These are phyloP conservation scores for Menura novaehollandiae DNA, from an alignment of 2,113 vertebrate species.

Conservation along the genomic window DNA sequence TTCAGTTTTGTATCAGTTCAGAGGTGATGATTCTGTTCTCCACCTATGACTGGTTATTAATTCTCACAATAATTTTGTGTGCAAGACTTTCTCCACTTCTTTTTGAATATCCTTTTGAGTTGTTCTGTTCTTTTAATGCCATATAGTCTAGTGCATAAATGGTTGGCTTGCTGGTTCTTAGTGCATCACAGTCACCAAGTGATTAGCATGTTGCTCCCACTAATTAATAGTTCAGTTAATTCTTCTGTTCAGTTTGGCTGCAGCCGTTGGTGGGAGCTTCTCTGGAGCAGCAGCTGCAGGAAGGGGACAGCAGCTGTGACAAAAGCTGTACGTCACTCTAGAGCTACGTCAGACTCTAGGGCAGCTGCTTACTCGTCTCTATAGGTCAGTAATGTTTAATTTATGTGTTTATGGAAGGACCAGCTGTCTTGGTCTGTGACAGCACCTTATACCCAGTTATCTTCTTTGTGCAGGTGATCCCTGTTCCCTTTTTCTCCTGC, in stretches of 20 bases:
- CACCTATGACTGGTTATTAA: not conserved
- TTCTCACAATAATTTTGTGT: not conserved
- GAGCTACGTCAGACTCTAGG: not conserved
- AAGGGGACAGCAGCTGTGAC: not conserved
- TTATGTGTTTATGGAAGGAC: not conserved
- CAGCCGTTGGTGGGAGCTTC: not conserved
- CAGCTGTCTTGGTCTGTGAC: not conserved
- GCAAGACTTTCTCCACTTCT: not conserved
- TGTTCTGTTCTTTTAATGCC: not conserved
- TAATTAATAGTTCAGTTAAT: constrained; percentile 6
- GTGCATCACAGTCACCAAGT: not conserved
- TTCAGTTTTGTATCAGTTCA: not conserved
- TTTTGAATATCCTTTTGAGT: not conserved
- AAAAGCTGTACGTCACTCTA: not conserved
- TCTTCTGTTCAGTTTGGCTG: not conserved
- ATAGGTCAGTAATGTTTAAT: not conserved
- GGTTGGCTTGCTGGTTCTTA: not conserved
- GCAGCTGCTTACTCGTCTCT: not conserved
- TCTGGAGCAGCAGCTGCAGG: not conserved
- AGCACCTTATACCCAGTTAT: not conserved
- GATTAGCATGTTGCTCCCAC: not conserved
- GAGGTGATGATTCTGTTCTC: not conserved
- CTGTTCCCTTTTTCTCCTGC: not conserved
- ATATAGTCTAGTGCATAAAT: not conserved
- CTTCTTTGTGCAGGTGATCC: not conserved